A percentile compares a stretch with the other conserved stretches of the same genome.
Conservation (phyloP, 2,113 vertebrate species). For the Cathartes aura region DNA sequence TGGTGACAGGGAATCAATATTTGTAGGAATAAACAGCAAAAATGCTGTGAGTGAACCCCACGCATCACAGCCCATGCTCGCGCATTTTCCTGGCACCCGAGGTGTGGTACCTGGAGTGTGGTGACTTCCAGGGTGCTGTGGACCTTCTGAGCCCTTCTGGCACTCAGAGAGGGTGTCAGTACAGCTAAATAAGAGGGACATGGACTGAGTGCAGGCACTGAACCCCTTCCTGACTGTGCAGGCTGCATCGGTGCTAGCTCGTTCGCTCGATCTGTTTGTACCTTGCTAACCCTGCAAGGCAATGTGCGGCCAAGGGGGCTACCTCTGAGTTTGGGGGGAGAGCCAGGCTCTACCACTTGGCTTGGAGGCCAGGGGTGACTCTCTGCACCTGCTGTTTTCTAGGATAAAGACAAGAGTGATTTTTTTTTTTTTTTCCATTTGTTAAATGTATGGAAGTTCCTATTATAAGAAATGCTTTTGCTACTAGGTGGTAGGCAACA, state of each 20-base stretch:
- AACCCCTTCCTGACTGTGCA: neutral
- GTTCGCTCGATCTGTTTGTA: neutral
- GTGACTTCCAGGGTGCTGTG: neutral
- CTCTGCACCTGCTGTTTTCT: neutral
- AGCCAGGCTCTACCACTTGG: neutral
- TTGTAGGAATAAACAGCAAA: neutral
- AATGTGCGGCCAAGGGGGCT: neutral
- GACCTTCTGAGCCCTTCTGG: neutral
- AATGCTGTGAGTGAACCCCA: neutral
- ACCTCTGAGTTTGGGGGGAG: neutral
- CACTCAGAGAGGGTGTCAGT: neutral
- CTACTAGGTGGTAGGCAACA: neutral
- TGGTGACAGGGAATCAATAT: neutral
- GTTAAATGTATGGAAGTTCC: neutral
- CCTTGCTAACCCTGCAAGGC: neutral
- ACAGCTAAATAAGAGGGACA: neutral
- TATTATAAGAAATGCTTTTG: neutral
- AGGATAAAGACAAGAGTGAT: neutral
- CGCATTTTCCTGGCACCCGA: neutral
- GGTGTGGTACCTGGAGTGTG: neutral
- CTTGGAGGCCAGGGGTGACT: neutral
- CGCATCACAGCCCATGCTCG: rapidly evolving
- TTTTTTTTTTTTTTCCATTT: neutral
- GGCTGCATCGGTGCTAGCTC: rapidly evolving
- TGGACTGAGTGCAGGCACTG: neutral